Evolutionary conservation across 2,113 vertebrate species (phyloP).

Genomic region (Pseudorasbora parva): DNA sequence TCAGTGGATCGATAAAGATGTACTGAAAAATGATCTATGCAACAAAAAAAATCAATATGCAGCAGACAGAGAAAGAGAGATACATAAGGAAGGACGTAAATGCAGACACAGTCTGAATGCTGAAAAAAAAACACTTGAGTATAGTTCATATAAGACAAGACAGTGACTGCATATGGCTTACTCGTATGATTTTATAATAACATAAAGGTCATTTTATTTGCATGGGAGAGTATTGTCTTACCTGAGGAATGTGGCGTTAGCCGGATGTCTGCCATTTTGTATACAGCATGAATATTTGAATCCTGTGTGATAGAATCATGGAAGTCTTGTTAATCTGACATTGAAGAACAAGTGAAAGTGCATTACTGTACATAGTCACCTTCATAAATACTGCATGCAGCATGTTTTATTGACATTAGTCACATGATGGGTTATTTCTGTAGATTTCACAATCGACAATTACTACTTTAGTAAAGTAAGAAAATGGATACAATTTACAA

Average conservation of each 20-base stretch:
- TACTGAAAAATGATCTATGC: constrained; percentile 60
- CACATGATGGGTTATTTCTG: background rate
- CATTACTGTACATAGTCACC: background rate
- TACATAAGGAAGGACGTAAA: constrained; percentile 14
- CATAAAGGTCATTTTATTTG: background rate
- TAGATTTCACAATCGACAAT: background rate
- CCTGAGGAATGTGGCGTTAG: constrained; percentile 69
- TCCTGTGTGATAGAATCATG: constrained; percentile 56
- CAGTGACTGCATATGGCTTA: constrained; percentile 1
- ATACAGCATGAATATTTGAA: constrained; percentile 67
- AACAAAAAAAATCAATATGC: constrained; percentile 70
- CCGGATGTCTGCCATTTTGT: constrained; percentile 67
- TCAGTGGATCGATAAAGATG: constrained; percentile 61
- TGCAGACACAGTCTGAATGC: background rate
- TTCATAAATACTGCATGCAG: constrained; percentile 2
- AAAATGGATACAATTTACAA: too few species aligned
- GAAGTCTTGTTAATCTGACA: constrained; percentile 17
- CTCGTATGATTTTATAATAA: background rate
- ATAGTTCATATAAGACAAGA: constrained; percentile 32
- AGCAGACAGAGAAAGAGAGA: constrained; percentile 50
- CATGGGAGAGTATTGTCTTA: constrained; percentile 49
- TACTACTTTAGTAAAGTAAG: background rate
- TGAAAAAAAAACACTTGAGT: constrained; percentile 15
- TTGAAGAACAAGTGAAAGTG: background rate
- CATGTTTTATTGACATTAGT: background rate